phyloP scores from a whole-genome alignment of 2,797 vertebrate genomes.

The Oceanodroma leucorhoa region DNA sequence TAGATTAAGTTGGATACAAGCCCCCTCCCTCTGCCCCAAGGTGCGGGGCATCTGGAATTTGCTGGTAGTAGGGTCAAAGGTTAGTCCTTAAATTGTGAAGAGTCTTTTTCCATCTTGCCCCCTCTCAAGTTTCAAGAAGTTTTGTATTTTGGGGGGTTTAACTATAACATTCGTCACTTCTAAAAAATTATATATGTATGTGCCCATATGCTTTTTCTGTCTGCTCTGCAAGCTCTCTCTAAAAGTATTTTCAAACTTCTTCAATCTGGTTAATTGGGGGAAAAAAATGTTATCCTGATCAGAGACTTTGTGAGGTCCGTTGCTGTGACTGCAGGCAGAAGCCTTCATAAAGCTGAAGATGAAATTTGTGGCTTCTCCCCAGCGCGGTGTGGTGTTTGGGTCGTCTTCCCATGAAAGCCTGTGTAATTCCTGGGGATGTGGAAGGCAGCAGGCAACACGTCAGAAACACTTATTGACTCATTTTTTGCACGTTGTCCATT shows the following conservation, averaged over 20 bases:
- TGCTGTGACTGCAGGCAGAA: background rate
- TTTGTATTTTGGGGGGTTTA: background rate
- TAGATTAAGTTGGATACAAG: background rate
- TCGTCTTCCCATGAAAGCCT: accelerated
- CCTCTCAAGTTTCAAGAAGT: background rate
- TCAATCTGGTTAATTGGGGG: background rate
- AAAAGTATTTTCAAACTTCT: background rate
- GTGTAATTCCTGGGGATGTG: background rate
- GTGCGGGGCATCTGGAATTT: background rate
- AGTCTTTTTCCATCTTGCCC: background rate
- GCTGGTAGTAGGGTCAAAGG: background rate
- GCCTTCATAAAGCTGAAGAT: background rate
- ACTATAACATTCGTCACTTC: background rate
- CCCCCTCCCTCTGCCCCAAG: background rate
- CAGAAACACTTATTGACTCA: background rate
- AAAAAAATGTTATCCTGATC: no score
- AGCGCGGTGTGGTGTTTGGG: background rate
- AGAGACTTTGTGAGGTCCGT: background rate
- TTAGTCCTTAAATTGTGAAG: background rate
- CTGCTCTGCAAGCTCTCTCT: background rate
- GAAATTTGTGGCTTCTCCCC: background rate
- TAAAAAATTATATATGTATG: background rate
- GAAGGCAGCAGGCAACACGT: background rate
- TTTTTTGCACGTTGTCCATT: background rate
- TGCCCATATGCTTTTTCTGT: background rate